These are phyloP conservation scores for Habropoda laboriosa DNA, from an alignment of 1,140 invertebrate species.

Conservation along the genomic window DNA sequence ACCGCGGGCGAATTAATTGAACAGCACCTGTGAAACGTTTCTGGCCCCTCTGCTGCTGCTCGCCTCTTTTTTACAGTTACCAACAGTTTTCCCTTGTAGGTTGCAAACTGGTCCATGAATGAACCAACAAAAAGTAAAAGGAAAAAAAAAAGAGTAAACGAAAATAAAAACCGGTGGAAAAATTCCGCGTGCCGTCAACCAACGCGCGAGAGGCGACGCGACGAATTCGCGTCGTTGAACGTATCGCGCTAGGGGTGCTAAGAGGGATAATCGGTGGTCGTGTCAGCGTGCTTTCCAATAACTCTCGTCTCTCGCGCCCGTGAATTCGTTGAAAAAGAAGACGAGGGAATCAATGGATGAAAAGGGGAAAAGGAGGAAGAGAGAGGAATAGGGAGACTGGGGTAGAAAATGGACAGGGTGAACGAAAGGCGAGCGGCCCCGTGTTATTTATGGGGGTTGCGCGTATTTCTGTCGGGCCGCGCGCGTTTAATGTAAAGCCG, in stretches of 20 bases:
- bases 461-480: constrained; percentile 57
- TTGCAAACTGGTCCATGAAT: neutral
- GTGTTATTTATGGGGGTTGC: constrained; percentile 65
- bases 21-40: constrained; percentile 26
- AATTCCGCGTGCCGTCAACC: neutral
- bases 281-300: constrained; percentile 15
- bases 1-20: constrained; percentile 44
- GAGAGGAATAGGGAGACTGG: neutral
- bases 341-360: neutral
- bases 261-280: constrained; percentile 24
- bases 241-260: constrained; percentile 19
- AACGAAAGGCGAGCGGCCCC: constrained; percentile 6
- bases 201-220: neutral
- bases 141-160: neutral
- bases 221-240: neutral
- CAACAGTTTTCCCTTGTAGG: neutral
- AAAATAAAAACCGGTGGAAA: neutral
- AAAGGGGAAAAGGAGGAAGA: too few relatives aligned
- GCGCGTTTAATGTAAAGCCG: constrained; percentile 66
- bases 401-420: neutral
- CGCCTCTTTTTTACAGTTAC: neutral
- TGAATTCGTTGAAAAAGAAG: constrained; percentile 8
- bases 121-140: too few relatives aligned
- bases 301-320: constrained; percentile 10
- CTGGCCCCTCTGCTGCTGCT: neutral